These are phyloP conservation scores for Hystrix cristata DNA, from an alignment of 2,113 vertebrate genomes.

Conservation along the genomic window DNA sequence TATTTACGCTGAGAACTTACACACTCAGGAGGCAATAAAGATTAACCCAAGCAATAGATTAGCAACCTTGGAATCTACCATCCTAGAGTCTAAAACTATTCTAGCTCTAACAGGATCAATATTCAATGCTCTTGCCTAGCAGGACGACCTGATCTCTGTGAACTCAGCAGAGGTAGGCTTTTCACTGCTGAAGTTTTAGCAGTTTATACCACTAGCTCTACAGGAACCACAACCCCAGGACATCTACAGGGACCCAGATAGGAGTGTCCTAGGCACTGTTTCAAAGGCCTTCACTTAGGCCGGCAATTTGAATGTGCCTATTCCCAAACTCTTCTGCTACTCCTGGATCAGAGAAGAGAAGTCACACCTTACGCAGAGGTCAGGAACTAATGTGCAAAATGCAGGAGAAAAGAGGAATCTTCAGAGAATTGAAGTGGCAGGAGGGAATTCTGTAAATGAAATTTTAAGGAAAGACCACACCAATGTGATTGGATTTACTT, in stretches of 20 bases:
- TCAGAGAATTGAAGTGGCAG: slow-evolving; percentile 33
- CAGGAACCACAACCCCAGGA: background rate
- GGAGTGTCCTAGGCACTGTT: background rate
- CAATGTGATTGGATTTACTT: slow-evolving; percentile 45
- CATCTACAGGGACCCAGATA: background rate
- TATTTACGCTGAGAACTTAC: background rate
- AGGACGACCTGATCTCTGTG: background rate
- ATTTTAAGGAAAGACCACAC: slow-evolving; percentile 53
- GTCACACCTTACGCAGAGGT: background rate
- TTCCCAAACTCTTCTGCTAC: slow-evolving; percentile 29
- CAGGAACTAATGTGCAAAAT: slow-evolving; percentile 37
- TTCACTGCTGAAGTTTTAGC: background rate
- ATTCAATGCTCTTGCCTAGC: background rate
- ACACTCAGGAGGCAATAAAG: background rate
- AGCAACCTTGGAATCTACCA: background rate
- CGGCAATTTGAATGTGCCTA: background rate
- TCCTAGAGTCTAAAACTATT: background rate
- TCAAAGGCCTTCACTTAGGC: background rate
- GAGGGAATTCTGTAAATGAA: slow-evolving; percentile 58
- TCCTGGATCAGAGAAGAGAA: slow-evolving; percentile 43
- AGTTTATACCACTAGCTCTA: background rate
- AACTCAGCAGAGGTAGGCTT: background rate
- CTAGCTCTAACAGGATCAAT: background rate
- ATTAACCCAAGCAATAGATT: background rate
- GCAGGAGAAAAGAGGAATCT: slow-evolving; percentile 12